phyloP scores from a whole-genome alignment of 2,888 invertebrate genomes.

The Cephus spinipes region DNA sequence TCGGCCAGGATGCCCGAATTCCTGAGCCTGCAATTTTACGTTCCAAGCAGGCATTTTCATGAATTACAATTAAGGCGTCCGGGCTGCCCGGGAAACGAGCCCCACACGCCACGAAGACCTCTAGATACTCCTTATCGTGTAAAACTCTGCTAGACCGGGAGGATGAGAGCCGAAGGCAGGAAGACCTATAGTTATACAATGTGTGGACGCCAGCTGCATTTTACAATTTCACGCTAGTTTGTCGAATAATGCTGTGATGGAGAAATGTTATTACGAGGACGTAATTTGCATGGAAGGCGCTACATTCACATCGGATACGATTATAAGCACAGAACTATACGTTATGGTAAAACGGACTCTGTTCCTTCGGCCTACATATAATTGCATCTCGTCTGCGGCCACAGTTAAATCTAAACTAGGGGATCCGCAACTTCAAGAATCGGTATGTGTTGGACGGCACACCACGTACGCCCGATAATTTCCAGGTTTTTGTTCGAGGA shows the following conservation, averaged over 20 bases:
- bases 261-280: conserved; percentile 37
- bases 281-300: conserved; percentile 43
- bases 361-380: conserved; percentile 10
- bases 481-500: conserved; percentile 12
- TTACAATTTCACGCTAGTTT: conserved; percentile 36
- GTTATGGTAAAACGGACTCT: conserved; percentile 28
- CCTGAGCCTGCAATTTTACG: neutral
- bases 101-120: neutral
- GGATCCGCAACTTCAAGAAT: neutral
- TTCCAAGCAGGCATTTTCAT: neutral
- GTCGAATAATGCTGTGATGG: conserved; percentile 27
- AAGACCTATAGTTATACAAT: neutral
- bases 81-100: neutral
- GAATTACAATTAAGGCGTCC: neutral
- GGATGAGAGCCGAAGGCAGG: neutral
- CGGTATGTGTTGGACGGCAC: neutral
- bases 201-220: conserved; percentile 22
- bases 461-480: conserved; percentile 20
- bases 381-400: conserved; percentile 28
- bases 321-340: conserved; percentile 23
- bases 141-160: neutral
- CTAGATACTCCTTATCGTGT: neutral
- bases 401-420: neutral
- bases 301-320: conserved; percentile 31
- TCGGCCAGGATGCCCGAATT: neutral